Conservation (phyloP, 2,113 vertebrate genomes). For the Phyllopteryx taeniolatus region DNA sequence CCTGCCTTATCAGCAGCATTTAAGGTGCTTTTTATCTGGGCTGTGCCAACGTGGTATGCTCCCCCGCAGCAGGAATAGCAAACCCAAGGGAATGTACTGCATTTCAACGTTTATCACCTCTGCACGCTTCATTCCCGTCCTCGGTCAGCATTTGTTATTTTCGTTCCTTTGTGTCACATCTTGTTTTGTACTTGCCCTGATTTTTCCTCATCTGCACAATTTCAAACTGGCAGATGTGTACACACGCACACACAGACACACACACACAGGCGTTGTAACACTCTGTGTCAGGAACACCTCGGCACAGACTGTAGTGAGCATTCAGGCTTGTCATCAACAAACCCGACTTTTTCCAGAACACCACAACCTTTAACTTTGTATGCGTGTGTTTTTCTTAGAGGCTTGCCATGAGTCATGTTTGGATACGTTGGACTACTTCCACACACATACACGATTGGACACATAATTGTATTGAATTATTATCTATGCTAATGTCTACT, state of each 20-base stretch:
- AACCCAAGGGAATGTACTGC: conserved; percentile 50
- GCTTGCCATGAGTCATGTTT: background rate
- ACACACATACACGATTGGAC: background rate
- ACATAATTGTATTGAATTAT: background rate
- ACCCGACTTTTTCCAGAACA: conserved; percentile 60
- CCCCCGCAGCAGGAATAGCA: conserved; percentile 56
- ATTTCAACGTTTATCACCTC: conserved; percentile 43
- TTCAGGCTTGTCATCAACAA: conserved; percentile 52
- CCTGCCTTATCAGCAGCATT: conserved; percentile 53
- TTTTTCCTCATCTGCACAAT: conserved; percentile 30
- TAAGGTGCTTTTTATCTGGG: conserved; percentile 53
- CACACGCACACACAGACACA: background rate
- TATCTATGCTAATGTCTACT: background rate
- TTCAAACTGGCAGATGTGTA: conserved; percentile 8
- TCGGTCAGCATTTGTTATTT: conserved; percentile 10
- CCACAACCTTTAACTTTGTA: conserved; percentile 19
- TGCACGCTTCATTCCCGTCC: background rate
- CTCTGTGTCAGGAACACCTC: conserved; percentile 57
- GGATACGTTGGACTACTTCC: background rate
- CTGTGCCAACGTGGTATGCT: conserved; percentile 47
- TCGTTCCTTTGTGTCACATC: conserved; percentile 14
- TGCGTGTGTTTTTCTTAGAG: conserved; percentile 11
- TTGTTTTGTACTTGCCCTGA: conserved; percentile 27
- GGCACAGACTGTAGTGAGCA: conserved; percentile 37
- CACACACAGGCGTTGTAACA: conserved; percentile 17